Conservation (phyloP, 2,113 vertebrate species). For the Atlantisia rogersi region DNA sequence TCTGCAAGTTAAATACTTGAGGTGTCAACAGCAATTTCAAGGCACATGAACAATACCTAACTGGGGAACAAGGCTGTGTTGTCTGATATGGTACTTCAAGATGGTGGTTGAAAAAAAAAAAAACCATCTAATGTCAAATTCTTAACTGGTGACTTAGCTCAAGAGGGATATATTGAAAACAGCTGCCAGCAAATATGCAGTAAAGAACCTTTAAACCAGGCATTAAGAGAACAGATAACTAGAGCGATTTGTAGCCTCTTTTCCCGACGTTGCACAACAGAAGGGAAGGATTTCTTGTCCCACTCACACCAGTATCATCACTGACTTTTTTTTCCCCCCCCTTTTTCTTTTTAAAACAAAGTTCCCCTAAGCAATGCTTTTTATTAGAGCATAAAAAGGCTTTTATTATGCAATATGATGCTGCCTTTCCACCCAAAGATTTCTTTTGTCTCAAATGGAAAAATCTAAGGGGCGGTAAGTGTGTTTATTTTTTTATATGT, state of each 20-base stretch:
- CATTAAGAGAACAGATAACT: constrained; percentile 56
- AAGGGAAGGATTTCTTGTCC: neutral
- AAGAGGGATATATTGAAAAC: constrained; percentile 58
- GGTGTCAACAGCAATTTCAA: constrained; percentile 66
- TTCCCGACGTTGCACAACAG: constrained; percentile 4
- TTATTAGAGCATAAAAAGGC: constrained; percentile 48
- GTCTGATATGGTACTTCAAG: constrained; percentile 41
- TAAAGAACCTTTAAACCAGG: constrained; percentile 59
- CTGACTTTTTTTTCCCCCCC: neutral
- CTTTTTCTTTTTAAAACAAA: neutral
- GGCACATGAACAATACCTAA: constrained; percentile 63
- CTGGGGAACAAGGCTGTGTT: constrained; percentile 55
- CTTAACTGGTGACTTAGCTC: constrained; percentile 67
- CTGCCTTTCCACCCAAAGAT: constrained; percentile 61
- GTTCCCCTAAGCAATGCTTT: constrained; percentile 51
- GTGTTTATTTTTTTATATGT: constrained; percentile 50
- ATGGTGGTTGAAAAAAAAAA: constrained; percentile 57
- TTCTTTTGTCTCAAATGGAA: constrained; percentile 67
- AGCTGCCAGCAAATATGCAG: constrained; percentile 68
- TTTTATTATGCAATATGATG: constrained; percentile 67
- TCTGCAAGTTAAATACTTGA: constrained; percentile 66
- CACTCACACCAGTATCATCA: neutral
- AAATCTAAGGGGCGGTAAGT: neutral
- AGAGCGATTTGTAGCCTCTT: constrained; percentile 16
- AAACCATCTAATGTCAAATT: constrained; percentile 52